These are phyloP conservation scores for Oscheius myriophilus DNA, from an alignment of 2,888 invertebrate species.

Conservation along the genomic window DNA sequence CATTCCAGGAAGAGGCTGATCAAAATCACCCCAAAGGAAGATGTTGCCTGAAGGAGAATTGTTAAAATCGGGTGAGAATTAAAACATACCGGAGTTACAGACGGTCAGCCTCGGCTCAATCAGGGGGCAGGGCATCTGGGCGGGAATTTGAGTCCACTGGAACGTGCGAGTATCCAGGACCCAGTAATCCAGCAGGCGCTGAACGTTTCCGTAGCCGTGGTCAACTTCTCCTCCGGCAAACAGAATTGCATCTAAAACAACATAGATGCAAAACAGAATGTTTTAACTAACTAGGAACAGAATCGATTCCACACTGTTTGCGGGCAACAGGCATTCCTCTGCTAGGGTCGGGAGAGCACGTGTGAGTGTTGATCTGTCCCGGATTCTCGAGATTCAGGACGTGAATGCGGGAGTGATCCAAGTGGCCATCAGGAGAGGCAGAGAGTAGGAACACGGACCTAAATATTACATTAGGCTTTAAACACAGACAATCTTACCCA, in stretches of 20 bases:
- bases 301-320: slow-evolving; percentile 67
- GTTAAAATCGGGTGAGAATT: background rate
- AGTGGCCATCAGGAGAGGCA: slow-evolving; percentile 65
- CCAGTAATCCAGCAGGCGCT: slow-evolving; percentile 67
- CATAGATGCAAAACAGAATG: background rate
- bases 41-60: slow-evolving; percentile 55
- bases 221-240: slow-evolving; percentile 69
- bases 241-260: slow-evolving; percentile 60
- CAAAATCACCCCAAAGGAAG: slow-evolving; percentile 69
- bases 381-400: slow-evolving; percentile 57
- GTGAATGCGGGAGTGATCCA: slow-evolving; percentile 66
- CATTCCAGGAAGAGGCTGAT: slow-evolving; percentile 69
- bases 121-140: slow-evolving; percentile 67
- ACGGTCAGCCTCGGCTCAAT: slow-evolving; percentile 69
- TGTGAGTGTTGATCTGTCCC: slow-evolving; percentile 62
- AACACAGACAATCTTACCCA: slow-evolving; percentile 45
- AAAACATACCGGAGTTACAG: slow-evolving; percentile 55
- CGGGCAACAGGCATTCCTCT: slow-evolving; percentile 67
- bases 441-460: slow-evolving; percentile 68
- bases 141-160: slow-evolving; percentile 66
- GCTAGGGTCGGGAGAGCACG: slow-evolving; percentile 49
- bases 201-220: slow-evolving; percentile 56
- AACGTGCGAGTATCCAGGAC: slow-evolving; percentile 64
- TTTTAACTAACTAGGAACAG: slow-evolving; percentile 49
- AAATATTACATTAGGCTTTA: background rate